Evolutionary conservation across 1,140 invertebrate species (phyloP), one percentile per base, ranked within the genome.

Genomic region (Mylabris phalerata): DNA sequence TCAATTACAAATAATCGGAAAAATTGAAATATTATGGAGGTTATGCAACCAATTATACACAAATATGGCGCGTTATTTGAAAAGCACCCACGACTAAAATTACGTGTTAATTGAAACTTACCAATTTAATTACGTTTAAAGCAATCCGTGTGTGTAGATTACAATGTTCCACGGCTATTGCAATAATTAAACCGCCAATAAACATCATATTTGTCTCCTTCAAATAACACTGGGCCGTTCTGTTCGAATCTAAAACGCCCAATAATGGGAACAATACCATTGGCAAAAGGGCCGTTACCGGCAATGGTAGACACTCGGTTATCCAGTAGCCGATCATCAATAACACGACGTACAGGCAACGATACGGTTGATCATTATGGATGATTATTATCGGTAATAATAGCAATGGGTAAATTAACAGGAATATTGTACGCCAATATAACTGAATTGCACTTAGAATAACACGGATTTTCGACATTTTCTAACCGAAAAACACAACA

Each of bases 131-230:
- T 4, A 90, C 87, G 60, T 82, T 81, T 19, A 95, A 73, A 0
- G 92, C 92, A 1, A 95, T 84, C 56, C 93, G 78, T 68, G 88
- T 85, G 62, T 95, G 92, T 3, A 95, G 73, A 69, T 89, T 85
- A 55, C 86, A 87, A 65, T 92, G 84, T 75, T 95, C 90, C 2
- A 95, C 85, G 0, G 89, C 88, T 5, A 92, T 80, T 1, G 93
- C 92, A 26, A 94, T 84, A 64, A 93, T 83, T 50, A 95, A 70
- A 24, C 87, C 86, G 7, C 85, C 86, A 71, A 89, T 80, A 68
- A 89, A 95, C 78, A 95, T 86, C 80, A 94, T 89, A 67, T 91
- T 91, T 0, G 89, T 90, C 62, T 93, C 89, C 75, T 89, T 90
- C 75, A 92, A 83, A 65, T 92, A 92, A 43, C 85, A 81, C 2